Evolutionary conservation across 1,140 invertebrate genomes (phyloP), one percentile per base, ranked within the genome.

Genomic region (Popillia japonica): DNA sequence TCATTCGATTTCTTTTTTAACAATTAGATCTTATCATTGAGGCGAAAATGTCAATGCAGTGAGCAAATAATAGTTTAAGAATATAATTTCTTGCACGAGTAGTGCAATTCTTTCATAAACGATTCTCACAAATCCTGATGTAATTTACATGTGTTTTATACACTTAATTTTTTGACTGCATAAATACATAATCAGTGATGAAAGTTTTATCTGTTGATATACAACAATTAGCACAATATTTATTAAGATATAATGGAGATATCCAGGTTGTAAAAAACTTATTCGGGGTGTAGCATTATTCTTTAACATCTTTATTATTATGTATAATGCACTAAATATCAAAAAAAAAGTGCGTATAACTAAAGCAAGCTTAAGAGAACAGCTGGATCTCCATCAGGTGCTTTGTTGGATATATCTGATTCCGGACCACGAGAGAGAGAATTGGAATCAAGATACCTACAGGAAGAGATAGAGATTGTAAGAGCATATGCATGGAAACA

Each of bases 201-300:
- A 55, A 55, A 17, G 14, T 55, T 55, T 55, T 34, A 34, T 55
- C 48, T 3, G 6, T 17, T 55, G n/a, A 55, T 20, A 68, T 27
- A 68, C 27, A 27, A 68, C 27, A 68, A 22, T 68, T 68, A 68
- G 61, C 61, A 68, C 61, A 34, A 68, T 68, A 68, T 68, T 68
- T 22, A 68, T 11, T 22, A 11, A 27, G 27, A 7, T 14, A 34
- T 68, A 68, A 68, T 68, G 61, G 61, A 68, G 61, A 22, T 34
- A 68, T 68, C 8, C 3, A 22, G 61, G 61, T 20, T 22, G 27
- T 68, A 34, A 27, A 68, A 68, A 22, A 34, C 6, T 2, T 48
- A 48, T 48, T 1, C 8, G 8, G 27, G 27, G 27, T 4, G 27
- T 34, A 34, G 27, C 27, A 34, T 34, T 34, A 34, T 34, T 34